Conservation (phyloP, 2,797 vertebrate genomes). For the Syngnathus acus region DNA sequence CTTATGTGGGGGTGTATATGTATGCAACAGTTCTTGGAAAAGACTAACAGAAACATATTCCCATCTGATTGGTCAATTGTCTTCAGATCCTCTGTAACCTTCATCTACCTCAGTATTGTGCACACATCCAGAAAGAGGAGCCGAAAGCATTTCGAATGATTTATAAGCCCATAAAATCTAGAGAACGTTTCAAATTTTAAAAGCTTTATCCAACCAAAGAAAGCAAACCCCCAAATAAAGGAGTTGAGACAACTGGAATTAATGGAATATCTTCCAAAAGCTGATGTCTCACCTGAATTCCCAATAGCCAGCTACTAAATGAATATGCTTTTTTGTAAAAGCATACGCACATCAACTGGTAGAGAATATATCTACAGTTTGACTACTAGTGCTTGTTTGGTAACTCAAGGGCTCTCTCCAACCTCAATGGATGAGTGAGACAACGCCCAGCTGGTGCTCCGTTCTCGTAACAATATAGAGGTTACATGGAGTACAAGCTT, state of each 20-base stretch:
- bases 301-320: slow-evolving; percentile 20
- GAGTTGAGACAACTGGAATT: background rate
- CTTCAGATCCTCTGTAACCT: slow-evolving; percentile 14
- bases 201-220: slow-evolving; percentile 33
- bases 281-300: slow-evolving; percentile 27
- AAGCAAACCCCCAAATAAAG: slow-evolving; percentile 26
- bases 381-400: background rate
- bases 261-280: slow-evolving; percentile 12
- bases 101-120: slow-evolving; percentile 32
- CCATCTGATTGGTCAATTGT: slow-evolving; percentile 14
- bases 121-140: slow-evolving; percentile 15
- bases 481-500: background rate
- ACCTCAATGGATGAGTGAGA: background rate
- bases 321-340: background rate
- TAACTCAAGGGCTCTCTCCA: background rate
- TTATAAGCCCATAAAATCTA: slow-evolving; percentile 45
- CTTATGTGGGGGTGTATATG: slow-evolving; percentile 37
- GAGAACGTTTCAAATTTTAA: slow-evolving; percentile 48
- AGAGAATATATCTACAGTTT: background rate
- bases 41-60: slow-evolving; percentile 33
- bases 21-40: slow-evolving; percentile 31
- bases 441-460: background rate
- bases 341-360: background rate
- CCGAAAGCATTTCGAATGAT: slow-evolving; percentile 54
- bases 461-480: background rate